These are phyloP conservation scores for Hypotaenidia okinawae DNA, from an alignment of 2,797 vertebrate species.

Conservation along the genomic window DNA sequence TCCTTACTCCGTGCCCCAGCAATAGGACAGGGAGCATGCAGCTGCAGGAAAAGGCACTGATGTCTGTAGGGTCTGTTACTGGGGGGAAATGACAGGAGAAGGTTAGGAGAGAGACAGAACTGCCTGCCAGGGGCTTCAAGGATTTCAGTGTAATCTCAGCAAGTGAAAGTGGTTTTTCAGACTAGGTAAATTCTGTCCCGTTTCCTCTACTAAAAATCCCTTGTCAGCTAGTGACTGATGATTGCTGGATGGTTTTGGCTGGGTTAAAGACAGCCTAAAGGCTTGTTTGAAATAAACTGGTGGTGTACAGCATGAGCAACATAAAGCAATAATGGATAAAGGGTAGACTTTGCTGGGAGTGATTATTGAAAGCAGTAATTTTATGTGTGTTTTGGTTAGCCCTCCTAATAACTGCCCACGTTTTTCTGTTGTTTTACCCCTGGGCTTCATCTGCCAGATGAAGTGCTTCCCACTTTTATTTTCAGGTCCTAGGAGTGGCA, in stretches of 20 bases:
- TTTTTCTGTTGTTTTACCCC: constrained; percentile 11
- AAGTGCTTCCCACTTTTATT: background rate
- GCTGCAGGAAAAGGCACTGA: background rate
- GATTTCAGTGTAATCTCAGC: background rate
- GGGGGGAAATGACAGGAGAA: background rate
- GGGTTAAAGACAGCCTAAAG: background rate
- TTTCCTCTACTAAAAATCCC: constrained; percentile 4
- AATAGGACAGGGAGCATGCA: background rate
- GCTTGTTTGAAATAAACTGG: background rate
- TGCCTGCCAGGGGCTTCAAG: background rate
- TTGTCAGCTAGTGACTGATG: background rate
- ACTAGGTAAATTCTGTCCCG: background rate
- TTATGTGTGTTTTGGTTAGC: constrained; percentile 6
- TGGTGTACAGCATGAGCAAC: background rate
- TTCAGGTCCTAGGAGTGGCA: background rate
- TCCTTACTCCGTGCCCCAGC: background rate
- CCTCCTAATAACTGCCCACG: background rate
- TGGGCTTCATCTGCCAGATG: background rate
- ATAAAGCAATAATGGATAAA: background rate
- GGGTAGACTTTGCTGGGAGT: background rate
- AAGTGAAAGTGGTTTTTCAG: background rate
- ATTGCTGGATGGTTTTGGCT: background rate
- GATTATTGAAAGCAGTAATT: background rate
- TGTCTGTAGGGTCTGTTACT: background rate
- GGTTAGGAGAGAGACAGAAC: background rate